Percentiles rank a stretch among this genome's conserved stretches.
Evolutionary conservation across 2,113 vertebrate species (phyloP).

Genomic region (Arizona elegans): DNA sequence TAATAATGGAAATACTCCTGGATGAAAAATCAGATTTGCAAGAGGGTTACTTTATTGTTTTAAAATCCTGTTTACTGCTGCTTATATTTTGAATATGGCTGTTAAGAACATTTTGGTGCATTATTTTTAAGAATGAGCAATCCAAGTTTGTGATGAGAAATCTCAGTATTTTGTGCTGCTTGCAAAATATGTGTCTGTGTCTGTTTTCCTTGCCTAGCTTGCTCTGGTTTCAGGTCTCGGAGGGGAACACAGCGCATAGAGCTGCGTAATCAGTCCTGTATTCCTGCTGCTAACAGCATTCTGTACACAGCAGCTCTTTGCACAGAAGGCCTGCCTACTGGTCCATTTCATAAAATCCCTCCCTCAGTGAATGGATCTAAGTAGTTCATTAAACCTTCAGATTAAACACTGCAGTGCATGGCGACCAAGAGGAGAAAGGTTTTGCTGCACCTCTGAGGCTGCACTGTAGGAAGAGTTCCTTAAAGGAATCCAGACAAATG

Average conservation of each 20-base stretch:
- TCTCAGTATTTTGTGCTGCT: background rate
- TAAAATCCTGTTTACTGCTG: slow-evolving; percentile 13
- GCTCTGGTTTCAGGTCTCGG: slow-evolving; percentile 12
- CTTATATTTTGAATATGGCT: background rate
- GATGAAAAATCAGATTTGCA: slow-evolving; percentile 12
- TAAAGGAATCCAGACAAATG: background rate
- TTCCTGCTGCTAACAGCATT: background rate
- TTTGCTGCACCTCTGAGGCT: background rate
- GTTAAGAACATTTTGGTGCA: background rate
- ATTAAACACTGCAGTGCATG: background rate
- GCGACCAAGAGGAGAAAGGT: background rate
- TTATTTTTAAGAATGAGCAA: background rate
- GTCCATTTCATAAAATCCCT: background rate
- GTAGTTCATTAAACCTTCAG: background rate
- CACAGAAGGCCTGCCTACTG: slow-evolving; percentile 8
- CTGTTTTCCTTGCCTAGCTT: background rate
- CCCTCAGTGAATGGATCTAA: slow-evolving; percentile 27
- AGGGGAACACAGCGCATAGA: slow-evolving; percentile 29
- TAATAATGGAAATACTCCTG: background rate
- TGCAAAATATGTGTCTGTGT: background rate
- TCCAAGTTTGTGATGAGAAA: background rate
- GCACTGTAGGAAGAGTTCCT: background rate
- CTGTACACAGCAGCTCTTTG: slow-evolving; percentile 37
- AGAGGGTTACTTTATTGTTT: background rate
- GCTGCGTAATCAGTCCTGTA: slow-evolving; percentile 33